Conservation (phyloP, 2,797 vertebrate genomes). For the Manis javanica region DNA sequence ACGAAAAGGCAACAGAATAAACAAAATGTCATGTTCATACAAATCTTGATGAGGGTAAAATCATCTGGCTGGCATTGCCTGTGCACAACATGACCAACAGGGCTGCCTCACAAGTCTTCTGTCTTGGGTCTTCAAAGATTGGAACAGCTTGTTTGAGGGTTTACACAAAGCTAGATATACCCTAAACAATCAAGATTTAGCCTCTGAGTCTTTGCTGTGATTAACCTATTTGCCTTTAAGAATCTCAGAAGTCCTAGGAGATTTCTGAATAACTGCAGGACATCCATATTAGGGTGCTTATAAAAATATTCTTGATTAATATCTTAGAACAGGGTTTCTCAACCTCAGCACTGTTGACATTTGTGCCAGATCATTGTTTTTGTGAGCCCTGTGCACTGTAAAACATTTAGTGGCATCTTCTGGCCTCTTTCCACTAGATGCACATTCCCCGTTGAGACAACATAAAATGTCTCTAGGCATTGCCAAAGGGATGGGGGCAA, state of each 20-base stretch:
- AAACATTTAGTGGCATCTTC: background rate
- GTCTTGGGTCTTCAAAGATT: conserved; percentile 19
- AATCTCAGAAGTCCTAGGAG: background rate
- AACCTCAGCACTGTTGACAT: background rate
- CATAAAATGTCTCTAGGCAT: background rate
- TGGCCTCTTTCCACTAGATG: background rate
- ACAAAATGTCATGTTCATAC: conserved; percentile 85
- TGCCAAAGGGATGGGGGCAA: background rate
- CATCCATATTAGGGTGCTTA: background rate
- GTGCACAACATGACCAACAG: conserved; percentile 65
- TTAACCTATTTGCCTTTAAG: conserved; percentile 15
- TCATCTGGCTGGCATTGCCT: conserved; percentile 84
- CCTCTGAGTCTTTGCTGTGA: conserved; percentile 1
- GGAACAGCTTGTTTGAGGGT: conserved; percentile 42
- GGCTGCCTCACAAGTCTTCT: conserved; percentile 51
- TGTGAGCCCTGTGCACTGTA: background rate
- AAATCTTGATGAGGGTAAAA: conserved; percentile 83
- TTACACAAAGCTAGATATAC: conserved; percentile 1
- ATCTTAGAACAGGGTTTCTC: background rate
- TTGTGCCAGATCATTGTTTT: background rate
- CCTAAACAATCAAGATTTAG: conserved; percentile 14
- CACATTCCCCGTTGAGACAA: background rate
- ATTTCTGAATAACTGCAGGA: background rate
- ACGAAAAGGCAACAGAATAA: conserved; percentile 85
- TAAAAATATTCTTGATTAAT: background rate